phyloP scores from a whole-genome alignment of 2,113 vertebrate species.

The Guaruba guarouba region DNA sequence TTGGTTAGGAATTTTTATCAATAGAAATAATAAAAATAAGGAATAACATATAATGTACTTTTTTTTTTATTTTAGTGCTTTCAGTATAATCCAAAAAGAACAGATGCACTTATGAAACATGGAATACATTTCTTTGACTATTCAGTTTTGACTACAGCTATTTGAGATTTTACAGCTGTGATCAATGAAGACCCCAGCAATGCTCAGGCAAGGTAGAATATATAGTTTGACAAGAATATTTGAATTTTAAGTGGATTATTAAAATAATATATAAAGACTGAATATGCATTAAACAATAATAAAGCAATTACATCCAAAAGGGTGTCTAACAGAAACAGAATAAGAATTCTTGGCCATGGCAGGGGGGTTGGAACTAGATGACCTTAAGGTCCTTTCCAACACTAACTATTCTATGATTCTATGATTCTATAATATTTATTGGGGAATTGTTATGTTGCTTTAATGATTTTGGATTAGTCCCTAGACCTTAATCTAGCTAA shows the following conservation, averaged over 20 bases:
- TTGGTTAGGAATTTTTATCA: neutral
- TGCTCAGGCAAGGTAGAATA: conserved; percentile 69
- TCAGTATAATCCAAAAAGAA: conserved; percentile 69
- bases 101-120: conserved; percentile 74
- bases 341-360: neutral
- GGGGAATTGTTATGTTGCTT: conserved; percentile 1
- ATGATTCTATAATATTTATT: neutral
- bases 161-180: conserved; percentile 75
- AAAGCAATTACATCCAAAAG: neutral
- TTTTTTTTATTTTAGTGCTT: conserved; percentile 52
- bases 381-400: no score
- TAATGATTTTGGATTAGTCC: conserved; percentile 33
- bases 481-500: conserved; percentile 21
- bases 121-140: conserved; percentile 65
- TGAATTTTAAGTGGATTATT: neutral
- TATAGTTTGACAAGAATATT: neutral
- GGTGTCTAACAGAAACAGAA: neutral
- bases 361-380: no score
- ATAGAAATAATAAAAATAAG: neutral
- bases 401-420: no score
- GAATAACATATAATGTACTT: neutral
- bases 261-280: neutral
- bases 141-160: conserved; percentile 65
- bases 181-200: conserved; percentile 67
- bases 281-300: neutral